Base-by-base conservation (phyloP, 2,888 invertebrate genomes). In the Papilio protenor region DNA sequence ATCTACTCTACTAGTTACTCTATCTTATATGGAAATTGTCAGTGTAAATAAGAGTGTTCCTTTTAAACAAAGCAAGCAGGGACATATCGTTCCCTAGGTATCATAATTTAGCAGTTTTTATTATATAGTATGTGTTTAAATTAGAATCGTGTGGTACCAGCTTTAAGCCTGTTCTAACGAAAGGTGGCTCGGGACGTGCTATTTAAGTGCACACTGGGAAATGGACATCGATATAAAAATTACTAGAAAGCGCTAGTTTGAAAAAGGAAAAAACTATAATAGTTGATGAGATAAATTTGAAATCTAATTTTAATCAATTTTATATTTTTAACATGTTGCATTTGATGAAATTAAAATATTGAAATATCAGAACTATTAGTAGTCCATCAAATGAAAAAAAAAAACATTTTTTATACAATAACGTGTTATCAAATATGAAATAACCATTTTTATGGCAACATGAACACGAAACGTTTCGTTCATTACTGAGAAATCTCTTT, bases 181-280 rank as follows among this genome's bases (percentile, higher is more conserved):
- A 69, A 69, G 66, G 66, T 69, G 66, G 45, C 66, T 69, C 45
- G 45, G 45, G 45, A 45, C 66, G 45, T 45, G 66, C 66, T 69
- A 69, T 69, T 69, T 69, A 69, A 69, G 66, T 69, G 66, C 66
- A 69, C 40, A 21, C 16, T 12, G 66, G 66, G 66, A 69, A 45
- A 69, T 45, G 0, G 4, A 69, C 66, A 69, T 1, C n/a, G 21
- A 69, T 69, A 21, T 45, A 45, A 69, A 69, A 69, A 10, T 12
- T 45, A 45, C 40, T 69, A 21, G 66, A 69, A 45, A 5, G 45
- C 66, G 21, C n/a, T 5, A 40, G 12, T 14, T 5, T 23, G 14
- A n/a, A 27, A 5, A 14, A 12, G 0, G 23, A 14, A 27, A 27
- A 27, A n/a, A n/a, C n/a, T n/a, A n/a, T n/a, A n/a, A n/a, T n/a